These are phyloP conservation scores for Protomyctophum bolini DNA, from an alignment of 2,113 vertebrate genomes.

Conservation along the genomic window DNA sequence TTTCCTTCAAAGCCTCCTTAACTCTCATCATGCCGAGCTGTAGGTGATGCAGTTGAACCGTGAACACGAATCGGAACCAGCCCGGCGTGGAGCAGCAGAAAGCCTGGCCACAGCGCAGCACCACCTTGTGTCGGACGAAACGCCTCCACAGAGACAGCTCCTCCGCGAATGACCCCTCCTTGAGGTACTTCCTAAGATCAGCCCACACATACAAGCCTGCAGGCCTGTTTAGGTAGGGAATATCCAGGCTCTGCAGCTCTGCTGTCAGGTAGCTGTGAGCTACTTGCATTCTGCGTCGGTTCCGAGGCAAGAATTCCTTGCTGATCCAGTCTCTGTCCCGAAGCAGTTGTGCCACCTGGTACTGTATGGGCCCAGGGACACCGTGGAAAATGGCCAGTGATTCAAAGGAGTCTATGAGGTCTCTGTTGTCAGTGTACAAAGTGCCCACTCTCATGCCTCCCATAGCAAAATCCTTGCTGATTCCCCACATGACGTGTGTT, in stretches of 20 bases:
- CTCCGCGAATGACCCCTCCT: constrained; percentile 84
- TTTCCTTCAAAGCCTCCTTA: constrained; percentile 80
- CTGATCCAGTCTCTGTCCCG: constrained; percentile 93
- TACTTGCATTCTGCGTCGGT: constrained; percentile 84
- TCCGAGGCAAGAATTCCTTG: constrained; percentile 86
- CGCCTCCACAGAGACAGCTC: constrained; percentile 85
- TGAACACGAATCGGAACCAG: constrained; percentile 95
- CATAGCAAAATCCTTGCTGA: constrained; percentile 95
- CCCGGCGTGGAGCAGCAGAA: constrained; percentile 89
- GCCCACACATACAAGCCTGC: constrained; percentile 92
- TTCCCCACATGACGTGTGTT: constrained; percentile 94
- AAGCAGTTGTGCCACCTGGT: constrained; percentile 89
- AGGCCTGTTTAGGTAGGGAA: constrained; percentile 86
- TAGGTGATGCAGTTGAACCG: constrained; percentile 82
- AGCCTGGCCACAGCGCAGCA: constrained; percentile 87
- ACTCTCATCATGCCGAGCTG: constrained; percentile 88
- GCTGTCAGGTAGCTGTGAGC: constrained; percentile 84
- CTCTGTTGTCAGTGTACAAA: constrained; percentile 88
- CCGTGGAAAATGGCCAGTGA: constrained; percentile 77
- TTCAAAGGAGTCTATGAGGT: constrained; percentile 85
- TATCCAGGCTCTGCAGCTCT: constrained; percentile 83
- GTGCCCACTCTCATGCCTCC: constrained; percentile 89
- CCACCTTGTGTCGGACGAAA: constrained; percentile 89
- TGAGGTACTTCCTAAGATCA: constrained; percentile 92
- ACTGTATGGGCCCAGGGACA: constrained; percentile 85